Evolutionary conservation across 2,888 invertebrate species (phyloP).

Genomic region (Drosophila austrosaltans): DNA sequence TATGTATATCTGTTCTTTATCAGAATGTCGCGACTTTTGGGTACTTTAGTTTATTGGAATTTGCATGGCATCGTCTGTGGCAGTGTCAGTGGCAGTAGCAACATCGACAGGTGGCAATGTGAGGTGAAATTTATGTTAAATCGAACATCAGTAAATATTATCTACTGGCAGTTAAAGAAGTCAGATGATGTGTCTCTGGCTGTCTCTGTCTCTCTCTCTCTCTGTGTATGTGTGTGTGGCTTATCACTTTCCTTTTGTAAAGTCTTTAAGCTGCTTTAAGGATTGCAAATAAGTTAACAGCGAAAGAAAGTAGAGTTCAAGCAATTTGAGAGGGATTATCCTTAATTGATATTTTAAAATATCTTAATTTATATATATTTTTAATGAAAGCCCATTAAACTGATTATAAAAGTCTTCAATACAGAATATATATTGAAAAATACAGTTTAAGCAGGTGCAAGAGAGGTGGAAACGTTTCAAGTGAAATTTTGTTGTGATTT

Average conservation of each 20-base stretch:
- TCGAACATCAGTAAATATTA: constrained; percentile 58
- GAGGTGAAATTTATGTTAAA: constrained; percentile 69
- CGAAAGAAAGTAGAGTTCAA: neutral
- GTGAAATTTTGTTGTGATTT: too few relatives aligned
- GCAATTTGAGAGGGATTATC: neutral
- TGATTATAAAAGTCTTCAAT: too few relatives aligned
- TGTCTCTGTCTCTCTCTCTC: neutral
- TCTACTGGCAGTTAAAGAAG: constrained; percentile 61
- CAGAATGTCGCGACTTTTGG: constrained; percentile 70
- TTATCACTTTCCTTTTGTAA: constrained; percentile 51
- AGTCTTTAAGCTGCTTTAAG: constrained; percentile 64
- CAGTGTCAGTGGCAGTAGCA: neutral
- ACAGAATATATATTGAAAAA: too few relatives aligned
- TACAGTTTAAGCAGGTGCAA: too few relatives aligned
- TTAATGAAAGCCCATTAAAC: too few relatives aligned
- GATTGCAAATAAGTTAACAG: constrained; percentile 19
- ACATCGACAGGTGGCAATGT: constrained; percentile 53
- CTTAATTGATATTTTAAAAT: neutral
- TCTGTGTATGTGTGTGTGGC: constrained; percentile 44
- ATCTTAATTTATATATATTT: neutral
- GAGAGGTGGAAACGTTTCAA: too few relatives aligned
- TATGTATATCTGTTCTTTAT: constrained; percentile 54
- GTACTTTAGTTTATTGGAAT: constrained; percentile 79
- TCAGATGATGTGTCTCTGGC: constrained; percentile 39
- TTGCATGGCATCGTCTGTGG: constrained; percentile 45